phyloP scores from a whole-genome alignment of 2,113 vertebrate species.

The Enhydra lutris region DNA sequence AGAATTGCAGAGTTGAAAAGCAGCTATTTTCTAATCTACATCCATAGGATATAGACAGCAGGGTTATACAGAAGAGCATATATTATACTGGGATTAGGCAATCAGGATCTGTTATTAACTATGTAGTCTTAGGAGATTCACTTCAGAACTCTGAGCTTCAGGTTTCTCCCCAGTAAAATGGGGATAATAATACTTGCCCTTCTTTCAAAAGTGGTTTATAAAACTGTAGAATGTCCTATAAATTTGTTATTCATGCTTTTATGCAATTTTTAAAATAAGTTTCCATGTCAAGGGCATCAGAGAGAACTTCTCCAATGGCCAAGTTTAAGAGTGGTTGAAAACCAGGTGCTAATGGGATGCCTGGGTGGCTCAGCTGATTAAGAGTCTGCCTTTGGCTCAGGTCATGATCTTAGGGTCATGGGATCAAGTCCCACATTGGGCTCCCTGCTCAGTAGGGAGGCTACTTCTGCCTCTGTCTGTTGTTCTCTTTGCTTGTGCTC shows the following conservation, averaged over 20 bases:
- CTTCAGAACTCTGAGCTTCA: neutral
- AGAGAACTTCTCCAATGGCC: neutral
- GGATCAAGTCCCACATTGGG: no score
- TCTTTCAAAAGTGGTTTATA: neutral
- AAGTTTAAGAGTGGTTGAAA: neutral
- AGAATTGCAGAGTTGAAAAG: conserved; percentile 46
- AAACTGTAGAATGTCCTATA: neutral
- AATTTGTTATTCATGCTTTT: neutral
- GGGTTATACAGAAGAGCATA: neutral
- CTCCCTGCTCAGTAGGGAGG: no score
- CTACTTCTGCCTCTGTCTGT: no score
- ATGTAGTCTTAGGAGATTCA: neutral
- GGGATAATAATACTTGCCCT: neutral
- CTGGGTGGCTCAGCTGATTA: no score
- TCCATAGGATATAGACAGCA: neutral
- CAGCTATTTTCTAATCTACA: neutral
- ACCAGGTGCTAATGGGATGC: neutral
- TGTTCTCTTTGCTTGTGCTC: no score
- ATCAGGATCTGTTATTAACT: neutral
- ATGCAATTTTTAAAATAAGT: neutral
- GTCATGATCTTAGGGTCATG: no score
- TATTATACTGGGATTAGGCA: neutral
- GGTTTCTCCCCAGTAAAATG: neutral
- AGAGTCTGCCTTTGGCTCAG: no score
- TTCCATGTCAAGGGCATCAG: neutral